phyloP scores from a whole-genome alignment of 2,888 invertebrate species.

The Tricholauxania praeusta region DNA sequence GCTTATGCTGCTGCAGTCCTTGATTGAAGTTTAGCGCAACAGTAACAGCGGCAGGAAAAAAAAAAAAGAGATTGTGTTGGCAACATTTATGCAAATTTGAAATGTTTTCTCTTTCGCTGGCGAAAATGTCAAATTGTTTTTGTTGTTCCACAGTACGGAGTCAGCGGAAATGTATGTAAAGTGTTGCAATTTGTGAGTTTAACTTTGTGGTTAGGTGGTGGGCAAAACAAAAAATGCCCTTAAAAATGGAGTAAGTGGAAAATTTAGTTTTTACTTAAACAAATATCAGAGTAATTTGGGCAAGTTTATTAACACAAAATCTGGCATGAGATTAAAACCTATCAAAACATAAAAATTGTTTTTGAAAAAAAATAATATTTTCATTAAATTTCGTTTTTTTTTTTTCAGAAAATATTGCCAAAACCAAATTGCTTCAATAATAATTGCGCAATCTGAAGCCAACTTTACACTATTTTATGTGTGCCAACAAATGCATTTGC shows the following conservation, averaged over 20 bases:
- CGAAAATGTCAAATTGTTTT: no score
- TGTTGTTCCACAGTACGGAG: no score
- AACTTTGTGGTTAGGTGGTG: background rate
- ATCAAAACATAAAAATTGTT: no score
- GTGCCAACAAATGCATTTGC: background rate
- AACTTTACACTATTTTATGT: background rate
- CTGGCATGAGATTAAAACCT: no score
- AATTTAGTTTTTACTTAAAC: constrained; percentile 58
- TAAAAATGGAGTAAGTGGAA: background rate
- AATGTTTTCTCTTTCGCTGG: background rate
- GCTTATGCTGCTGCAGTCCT: background rate
- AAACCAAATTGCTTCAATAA: no score
- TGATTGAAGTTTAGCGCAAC: background rate
- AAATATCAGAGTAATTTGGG: constrained; percentile 49
- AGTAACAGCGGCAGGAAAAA: background rate
- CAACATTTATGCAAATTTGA: constrained; percentile 11
- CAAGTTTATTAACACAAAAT: no score
- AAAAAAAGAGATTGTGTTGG: background rate
- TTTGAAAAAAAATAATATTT: no score
- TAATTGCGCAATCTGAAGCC: no score
- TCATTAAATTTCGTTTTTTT: no score
- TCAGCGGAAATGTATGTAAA: background rate
- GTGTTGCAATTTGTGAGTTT: constrained; percentile 23
- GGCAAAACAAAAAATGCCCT: background rate
- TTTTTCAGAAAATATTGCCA: no score